phyloP scores from a whole-genome alignment of 2,797 vertebrate species.

The Eutrigla gurnardus region DNA sequence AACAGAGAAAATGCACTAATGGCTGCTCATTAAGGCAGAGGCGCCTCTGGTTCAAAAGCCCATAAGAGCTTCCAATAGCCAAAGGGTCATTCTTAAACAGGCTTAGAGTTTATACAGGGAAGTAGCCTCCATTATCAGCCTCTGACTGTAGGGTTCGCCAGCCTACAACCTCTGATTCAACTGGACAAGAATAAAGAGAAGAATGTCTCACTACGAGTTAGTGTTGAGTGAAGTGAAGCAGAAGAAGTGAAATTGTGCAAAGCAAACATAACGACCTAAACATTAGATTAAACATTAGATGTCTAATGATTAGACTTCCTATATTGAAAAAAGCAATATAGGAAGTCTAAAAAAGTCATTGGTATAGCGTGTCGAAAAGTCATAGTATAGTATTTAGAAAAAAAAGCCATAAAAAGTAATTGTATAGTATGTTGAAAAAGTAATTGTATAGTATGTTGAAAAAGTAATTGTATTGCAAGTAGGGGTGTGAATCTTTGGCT shows the following conservation, averaged over 20 bases:
- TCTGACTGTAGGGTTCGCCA: neutral
- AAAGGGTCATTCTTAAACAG: constrained; percentile 41
- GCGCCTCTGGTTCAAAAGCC: constrained; percentile 49
- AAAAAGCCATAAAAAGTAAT: no score
- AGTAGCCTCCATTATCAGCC: constrained; percentile 43
- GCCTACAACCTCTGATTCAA: constrained; percentile 3
- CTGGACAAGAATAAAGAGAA: constrained; percentile 19
- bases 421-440: no score
- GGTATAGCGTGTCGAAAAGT: no score
- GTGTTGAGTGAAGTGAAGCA: neutral
- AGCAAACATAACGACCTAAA: neutral
- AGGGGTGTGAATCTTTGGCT: no score
- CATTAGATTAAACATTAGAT: no score
- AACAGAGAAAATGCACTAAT: constrained; percentile 33
- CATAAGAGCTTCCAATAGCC: constrained; percentile 53
- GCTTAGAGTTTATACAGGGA: constrained; percentile 38
- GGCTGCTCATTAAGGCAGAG: constrained; percentile 53
- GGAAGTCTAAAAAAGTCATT: no score
- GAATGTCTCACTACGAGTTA: neutral
- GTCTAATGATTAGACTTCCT: no score
- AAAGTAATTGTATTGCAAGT: no score
- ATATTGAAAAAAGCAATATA: no score
- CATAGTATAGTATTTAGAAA: no score
- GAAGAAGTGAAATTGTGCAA: neutral
- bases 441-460: no score